These are phyloP conservation scores for Bambusicola thoracicus DNA, from an alignment of 2,113 vertebrate genomes.

Conservation along the genomic window DNA sequence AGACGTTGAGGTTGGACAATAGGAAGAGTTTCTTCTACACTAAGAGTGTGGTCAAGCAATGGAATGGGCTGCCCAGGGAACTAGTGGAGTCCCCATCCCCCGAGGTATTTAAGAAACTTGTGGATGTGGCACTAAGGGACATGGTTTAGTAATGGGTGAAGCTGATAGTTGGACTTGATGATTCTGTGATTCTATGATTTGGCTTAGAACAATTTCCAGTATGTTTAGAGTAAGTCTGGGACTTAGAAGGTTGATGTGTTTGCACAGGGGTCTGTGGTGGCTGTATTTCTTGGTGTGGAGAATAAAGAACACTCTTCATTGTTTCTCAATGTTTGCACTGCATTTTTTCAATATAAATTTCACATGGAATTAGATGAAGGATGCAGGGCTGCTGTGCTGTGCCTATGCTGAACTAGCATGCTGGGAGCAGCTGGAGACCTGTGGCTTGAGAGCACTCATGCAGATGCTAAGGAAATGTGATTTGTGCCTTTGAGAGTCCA, in stretches of 20 bases:
- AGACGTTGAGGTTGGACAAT: neutral
- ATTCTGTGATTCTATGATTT: neutral
- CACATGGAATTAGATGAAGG: neutral
- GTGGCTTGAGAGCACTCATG: neutral
- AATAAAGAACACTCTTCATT: neutral
- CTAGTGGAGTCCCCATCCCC: neutral
- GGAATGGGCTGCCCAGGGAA: neutral
- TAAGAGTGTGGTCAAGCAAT: neutral
- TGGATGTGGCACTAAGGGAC: neutral
- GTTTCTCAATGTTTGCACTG: neutral
- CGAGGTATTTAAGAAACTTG: neutral
- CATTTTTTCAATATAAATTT: neutral
- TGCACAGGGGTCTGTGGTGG: neutral
- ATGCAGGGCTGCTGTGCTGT: neutral
- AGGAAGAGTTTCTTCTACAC: neutral
- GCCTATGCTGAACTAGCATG: constrained; percentile 20
- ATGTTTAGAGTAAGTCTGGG: neutral
- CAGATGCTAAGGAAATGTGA: constrained; percentile 20
- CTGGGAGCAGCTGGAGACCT: neutral
- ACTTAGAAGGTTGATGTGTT: neutral
- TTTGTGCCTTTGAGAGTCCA: neutral
- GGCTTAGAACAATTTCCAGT: neutral
- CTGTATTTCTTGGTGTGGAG: neutral
- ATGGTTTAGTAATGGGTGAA: neutral
- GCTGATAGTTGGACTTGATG: neutral